Evolutionary conservation across 2,888 invertebrate species (phyloP).

Genomic region (Dasysyrphus tricinctus): DNA sequence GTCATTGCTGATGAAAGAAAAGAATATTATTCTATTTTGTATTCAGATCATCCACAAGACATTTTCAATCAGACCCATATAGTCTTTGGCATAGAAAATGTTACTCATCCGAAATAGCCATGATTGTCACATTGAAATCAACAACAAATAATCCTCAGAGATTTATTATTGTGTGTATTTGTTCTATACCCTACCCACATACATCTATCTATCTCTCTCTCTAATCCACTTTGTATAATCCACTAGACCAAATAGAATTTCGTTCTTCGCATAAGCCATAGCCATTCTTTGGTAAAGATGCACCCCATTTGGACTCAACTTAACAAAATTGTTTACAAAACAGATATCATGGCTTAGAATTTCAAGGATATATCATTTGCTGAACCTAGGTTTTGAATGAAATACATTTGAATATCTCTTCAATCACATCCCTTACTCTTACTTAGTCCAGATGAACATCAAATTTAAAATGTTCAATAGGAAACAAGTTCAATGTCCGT

Average conservation of each 20-base stretch:
- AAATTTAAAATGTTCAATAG: neutral
- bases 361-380: neutral
- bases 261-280: too few relatives aligned
- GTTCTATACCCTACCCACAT: neutral
- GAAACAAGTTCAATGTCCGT: slow-evolving; percentile 10
- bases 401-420: neutral
- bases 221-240: neutral
- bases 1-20: neutral
- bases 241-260: neutral
- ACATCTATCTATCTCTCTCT: neutral
- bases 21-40: slow-evolving; percentile 26
- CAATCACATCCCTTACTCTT: neutral
- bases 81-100: slow-evolving; percentile 30
- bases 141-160: neutral
- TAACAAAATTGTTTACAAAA: slow-evolving; percentile 30
- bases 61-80: slow-evolving; percentile 44
- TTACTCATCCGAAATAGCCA: slow-evolving; percentile 40
- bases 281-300: neutral
- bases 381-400: slow-evolving; percentile 7
- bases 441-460: neutral
- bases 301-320: slow-evolving; percentile 10
- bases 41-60: slow-evolving; percentile 31
- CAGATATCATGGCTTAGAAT: slow-evolving; percentile 10
- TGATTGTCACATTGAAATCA: slow-evolving; percentile 50
- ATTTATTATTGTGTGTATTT: neutral